Percentiles rank a stretch among this genome's conserved stretches.
phyloP scores from a whole-genome alignment of 2,113 vertebrate species.

The Trematocara variabile region DNA sequence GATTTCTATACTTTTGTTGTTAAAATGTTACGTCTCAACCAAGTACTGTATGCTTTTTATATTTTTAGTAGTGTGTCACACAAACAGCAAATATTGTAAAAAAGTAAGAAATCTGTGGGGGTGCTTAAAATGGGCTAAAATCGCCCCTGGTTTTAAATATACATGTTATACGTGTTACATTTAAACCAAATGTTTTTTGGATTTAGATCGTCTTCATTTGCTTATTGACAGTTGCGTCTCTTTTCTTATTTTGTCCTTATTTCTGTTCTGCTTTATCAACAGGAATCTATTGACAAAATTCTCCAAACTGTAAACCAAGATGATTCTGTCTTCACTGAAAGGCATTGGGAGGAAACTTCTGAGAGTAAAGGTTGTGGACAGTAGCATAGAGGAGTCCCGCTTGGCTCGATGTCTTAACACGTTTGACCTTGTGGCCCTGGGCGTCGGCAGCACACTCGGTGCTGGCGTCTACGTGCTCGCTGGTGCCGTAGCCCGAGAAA shows the following conservation, averaged over 20 bases:
- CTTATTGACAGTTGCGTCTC: neutral
- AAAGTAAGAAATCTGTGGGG: too few species aligned
- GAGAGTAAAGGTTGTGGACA: conserved; percentile 89
- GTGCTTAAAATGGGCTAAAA: too few species aligned
- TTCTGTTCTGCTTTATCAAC: neutral
- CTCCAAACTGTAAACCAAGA: neutral
- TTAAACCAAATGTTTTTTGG: neutral
- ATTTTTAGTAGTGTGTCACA: too few species aligned
- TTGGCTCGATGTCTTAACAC: conserved; percentile 90
- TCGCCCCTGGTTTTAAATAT: neutral
- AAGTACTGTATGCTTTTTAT: too few species aligned
- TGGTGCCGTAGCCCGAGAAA: conserved; percentile 85
- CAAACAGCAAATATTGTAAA: too few species aligned
- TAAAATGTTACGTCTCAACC: too few species aligned
- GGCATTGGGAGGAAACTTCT: conserved; percentile 82
- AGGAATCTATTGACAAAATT: neutral
- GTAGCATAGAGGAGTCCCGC: conserved; percentile 77
- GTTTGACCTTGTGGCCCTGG: conserved; percentile 90
- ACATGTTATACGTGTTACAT: neutral
- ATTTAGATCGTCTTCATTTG: neutral
- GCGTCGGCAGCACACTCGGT: conserved; percentile 92
- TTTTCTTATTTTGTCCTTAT: neutral
- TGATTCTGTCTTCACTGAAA: conserved; percentile 77
- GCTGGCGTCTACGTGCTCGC: conserved; percentile 94
- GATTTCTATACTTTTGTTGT: too few species aligned